Evolutionary conservation across 2,797 vertebrate species (phyloP), one percentile per base, ranked within the genome.

Genomic region (Gephyroberyx darwinii): DNA sequence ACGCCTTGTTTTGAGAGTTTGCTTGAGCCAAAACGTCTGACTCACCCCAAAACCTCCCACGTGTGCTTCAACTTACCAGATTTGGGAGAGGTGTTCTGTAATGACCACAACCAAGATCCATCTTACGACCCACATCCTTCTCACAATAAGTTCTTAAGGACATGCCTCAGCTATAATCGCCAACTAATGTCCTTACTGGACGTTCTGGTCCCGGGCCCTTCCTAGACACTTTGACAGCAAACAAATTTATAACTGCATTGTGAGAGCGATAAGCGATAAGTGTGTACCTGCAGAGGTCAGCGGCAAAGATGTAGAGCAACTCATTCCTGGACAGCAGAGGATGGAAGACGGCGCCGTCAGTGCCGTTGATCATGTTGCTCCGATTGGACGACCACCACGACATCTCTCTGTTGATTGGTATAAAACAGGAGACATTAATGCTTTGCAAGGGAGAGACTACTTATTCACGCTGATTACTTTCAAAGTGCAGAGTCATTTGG

Each of bases 321-420:
- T 95, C 94, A 2, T 94, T 91, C 74, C 93, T 86, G 86, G 89
- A 90, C 5, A 95, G 91, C 48, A 95, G 88, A 4, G 95, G 93
- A 78, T 95, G 95, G 87, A 95, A 95, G 74, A 94, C 90, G 0
- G 93, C 91, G 2, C 94, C 95, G 37, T 95, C 95, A 0, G 94
- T 95, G 7, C 95, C 95, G 37, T 95, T 95, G 81, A 95, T 95
- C 94, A 95, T 95, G 93, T 95, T 95, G 82, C 94, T 95, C 87
- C 94, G 92, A 60, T 94, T 91, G 51, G 94, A 94, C 0, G 94
- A 94, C 95, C 95, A 95, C 94, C 93, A 95, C 0, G 90, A 88
- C 93, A 95, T 95, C 67, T 92, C 2, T 45, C 93, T 94, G 2
- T 74, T n/a, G 61, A 70, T 61, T 2, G 33, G 45, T 37, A 31